Percentiles rank a stretch among this genome's conserved stretches.
phyloP scores from a whole-genome alignment of 2,888 invertebrate genomes.

The Holacanthella duospinosa region DNA sequence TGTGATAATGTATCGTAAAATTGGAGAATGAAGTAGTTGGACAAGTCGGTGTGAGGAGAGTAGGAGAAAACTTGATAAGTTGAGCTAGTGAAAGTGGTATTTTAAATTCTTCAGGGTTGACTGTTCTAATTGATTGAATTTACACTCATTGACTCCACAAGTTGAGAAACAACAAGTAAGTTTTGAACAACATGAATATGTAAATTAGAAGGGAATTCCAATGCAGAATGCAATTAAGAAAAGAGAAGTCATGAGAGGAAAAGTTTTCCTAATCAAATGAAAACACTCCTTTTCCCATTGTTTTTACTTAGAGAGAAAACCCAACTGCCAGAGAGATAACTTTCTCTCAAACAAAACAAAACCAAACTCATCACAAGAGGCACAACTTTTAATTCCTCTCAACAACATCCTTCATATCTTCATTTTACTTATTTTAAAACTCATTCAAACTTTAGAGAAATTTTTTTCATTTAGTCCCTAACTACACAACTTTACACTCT shows the following conservation, averaged over 20 bases:
- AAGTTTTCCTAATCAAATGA: background rate
- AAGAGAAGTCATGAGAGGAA: background rate
- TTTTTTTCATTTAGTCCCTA: no score
- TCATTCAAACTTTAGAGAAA: no score
- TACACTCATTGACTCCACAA: conserved; percentile 6
- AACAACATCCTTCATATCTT: no score
- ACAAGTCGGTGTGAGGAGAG: background rate
- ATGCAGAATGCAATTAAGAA: background rate
- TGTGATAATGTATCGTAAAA: no score
- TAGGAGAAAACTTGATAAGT: background rate
- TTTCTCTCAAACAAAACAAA: no score
- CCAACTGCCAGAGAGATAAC: no score
- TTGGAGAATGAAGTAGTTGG: background rate
- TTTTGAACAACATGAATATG: background rate
- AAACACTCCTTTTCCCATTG: background rate
- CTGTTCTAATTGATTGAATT: conserved; percentile 3
- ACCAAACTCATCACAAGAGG: no score
- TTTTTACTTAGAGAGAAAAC: no score
- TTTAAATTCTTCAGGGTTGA: conserved; percentile 1
- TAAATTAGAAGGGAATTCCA: background rate
- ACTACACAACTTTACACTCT: no score
- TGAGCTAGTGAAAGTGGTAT: background rate
- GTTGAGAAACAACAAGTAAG: background rate
- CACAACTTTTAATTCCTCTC: no score
- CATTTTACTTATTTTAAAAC: no score